Evolutionary conservation across 1,140 invertebrate species (phyloP).

Genomic region (Ganaspis sp.): DNA sequence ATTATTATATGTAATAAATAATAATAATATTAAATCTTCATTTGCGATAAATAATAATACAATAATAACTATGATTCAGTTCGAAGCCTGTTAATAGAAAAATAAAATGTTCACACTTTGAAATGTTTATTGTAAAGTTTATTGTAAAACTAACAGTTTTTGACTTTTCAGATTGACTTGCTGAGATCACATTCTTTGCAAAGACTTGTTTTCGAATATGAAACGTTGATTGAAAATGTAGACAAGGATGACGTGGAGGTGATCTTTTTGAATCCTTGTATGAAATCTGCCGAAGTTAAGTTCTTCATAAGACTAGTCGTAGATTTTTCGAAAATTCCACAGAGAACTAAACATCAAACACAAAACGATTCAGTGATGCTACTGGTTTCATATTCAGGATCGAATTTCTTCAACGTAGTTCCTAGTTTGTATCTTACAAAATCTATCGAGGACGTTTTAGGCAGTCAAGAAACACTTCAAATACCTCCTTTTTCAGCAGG

Average conservation of each 20-base stretch:
- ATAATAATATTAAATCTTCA: too few relatives aligned
- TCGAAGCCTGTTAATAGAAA: too few relatives aligned
- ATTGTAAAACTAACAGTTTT: too few relatives aligned
- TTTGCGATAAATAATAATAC: constrained; percentile 31
- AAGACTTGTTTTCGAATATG: constrained; percentile 60
- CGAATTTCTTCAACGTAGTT: constrained; percentile 57
- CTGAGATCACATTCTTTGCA: constrained; percentile 39
- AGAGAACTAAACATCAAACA: constrained; percentile 35
- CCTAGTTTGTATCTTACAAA: constrained; percentile 66
- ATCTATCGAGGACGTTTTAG: constrained; percentile 62
- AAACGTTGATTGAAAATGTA: constrained; percentile 52
- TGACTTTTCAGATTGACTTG: background rate
- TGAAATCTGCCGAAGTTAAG: constrained; percentile 56
- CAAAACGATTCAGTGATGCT: constrained; percentile 60
- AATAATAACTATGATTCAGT: too few relatives aligned
- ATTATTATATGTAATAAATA: too few relatives aligned
- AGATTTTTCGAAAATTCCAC: constrained; percentile 64
- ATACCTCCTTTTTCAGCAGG: constrained; percentile 68
- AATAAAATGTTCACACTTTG: too few relatives aligned
- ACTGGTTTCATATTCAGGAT: constrained; percentile 60
- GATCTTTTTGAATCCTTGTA: constrained; percentile 52
- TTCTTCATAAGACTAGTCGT: constrained; percentile 67
- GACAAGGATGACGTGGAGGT: constrained; percentile 67
- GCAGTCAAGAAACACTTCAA: constrained; percentile 44
- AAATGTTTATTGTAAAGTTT: too few relatives aligned